Conservation (phyloP, 1,140 invertebrate species). For the Aphaenogaster rudis region DNA sequence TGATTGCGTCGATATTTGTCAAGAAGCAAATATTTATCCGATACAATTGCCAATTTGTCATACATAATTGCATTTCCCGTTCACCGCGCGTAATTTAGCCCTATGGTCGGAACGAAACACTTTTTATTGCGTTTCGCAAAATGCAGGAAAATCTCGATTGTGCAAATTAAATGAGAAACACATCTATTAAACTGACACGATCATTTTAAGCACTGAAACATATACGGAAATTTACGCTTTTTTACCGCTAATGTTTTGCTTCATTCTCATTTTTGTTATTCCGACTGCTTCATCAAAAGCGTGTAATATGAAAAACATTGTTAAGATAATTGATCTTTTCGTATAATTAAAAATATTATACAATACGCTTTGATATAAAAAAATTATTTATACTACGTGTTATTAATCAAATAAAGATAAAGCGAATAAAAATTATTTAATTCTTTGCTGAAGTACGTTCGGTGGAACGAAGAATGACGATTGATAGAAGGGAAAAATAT, state of each 20-base stretch:
- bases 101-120: not conserved
- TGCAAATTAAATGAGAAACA: constrained; percentile 32
- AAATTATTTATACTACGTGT: not conserved
- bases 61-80: constrained; percentile 21
- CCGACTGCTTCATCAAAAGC: not conserved
- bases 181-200: constrained; percentile 12
- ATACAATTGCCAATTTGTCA: constrained; percentile 46
- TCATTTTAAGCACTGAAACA: not conserved
- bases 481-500: constrained; percentile 44
- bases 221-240: constrained; percentile 4
- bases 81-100: constrained; percentile 26
- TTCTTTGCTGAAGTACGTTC: not conserved
- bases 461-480: not conserved
- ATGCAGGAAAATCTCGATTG: constrained; percentile 14
- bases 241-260: not conserved
- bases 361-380: not conserved
- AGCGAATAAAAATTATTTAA: constrained; percentile 18
- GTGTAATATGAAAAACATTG: not conserved
- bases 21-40: constrained; percentile 25
- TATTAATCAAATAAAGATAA: not conserved
- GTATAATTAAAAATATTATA: not conserved
- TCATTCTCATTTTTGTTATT: not conserved
- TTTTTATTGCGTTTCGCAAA: constrained; percentile 21
- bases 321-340: not conserved
- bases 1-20: constrained; percentile 22